Base-by-base conservation (phyloP, 1,140 invertebrate species). In the Holcopasites calliopsidis region DNA sequence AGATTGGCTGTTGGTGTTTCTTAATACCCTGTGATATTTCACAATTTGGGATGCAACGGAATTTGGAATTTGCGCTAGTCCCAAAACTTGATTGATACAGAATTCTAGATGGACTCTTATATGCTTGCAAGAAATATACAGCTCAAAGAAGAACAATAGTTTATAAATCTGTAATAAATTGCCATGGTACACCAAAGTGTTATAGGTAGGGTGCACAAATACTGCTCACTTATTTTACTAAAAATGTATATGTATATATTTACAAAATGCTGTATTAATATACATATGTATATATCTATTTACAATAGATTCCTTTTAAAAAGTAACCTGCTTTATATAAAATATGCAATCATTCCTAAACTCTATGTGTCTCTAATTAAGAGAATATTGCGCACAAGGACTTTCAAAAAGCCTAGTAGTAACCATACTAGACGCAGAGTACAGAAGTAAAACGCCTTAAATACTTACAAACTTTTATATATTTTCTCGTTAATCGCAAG, bases 181-280 rank as follows among this genome's bases (percentile, higher is more conserved):
- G 4, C n/a, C 44, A n/a, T 47, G 3, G n/a, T 35, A n/a, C 16
- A 28, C 6, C 8, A 44, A 31, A 38, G 16, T 13, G 18, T 26
- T 28, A 7, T 21, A 31, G 28, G 8, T 58, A 70, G n/a, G 13
- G n/a, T 6, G 18, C 1, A 47, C 13, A 33, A 35, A 44, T n/a
- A 26, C 18, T 5, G 23, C 40, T 44, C 3, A 52, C 60, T 55
- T 44, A 66, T 74, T 74, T 74, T 66, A 55, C 66, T 55, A 66
- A 52, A 74, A 74, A 74, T 66, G 35, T 74, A 65, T 47, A 44
- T 44, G 18, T 65, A 65, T 73, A 65, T 65, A 74, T 74, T 66
- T 66, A 74, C 71, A 74, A 74, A 74, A 74, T 74, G 62, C 28
- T 74, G 54, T 66, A 62, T 66, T 42, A 74, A 74, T 74, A 57